Conservation (phyloP, 2,113 vertebrate genomes). For the Forbesichthys agassizii region DNA sequence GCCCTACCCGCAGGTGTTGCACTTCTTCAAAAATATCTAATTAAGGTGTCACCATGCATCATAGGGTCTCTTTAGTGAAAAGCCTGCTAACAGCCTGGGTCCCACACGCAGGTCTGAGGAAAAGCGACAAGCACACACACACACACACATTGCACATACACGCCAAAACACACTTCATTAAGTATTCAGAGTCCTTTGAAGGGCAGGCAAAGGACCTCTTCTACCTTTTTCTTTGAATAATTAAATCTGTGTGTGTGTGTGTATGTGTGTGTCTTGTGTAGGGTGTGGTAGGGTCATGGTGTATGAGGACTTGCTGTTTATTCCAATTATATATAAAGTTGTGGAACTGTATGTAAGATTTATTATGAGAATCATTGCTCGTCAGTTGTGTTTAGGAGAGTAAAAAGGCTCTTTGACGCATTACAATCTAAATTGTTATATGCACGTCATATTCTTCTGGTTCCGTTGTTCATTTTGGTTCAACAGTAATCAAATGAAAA, state of each 20-base stretch:
- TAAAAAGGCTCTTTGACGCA: no score
- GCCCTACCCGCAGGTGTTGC: neutral
- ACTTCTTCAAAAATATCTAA: constrained; percentile 52
- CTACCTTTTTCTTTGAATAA: constrained; percentile 20
- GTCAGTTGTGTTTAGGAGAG: neutral
- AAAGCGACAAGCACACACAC: constrained; percentile 12
- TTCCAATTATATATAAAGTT: neutral
- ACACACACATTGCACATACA: constrained; percentile 9
- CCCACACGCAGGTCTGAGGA: constrained; percentile 2
- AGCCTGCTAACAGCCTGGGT: constrained; percentile 29
- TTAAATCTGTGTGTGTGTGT: constrained; percentile 3
- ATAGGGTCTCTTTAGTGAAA: constrained; percentile 48
- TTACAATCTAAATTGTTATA: no score
- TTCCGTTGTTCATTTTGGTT: neutral
- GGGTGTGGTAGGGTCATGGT: no score
- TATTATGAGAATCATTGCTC: neutral
- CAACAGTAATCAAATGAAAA: constrained; percentile 13
- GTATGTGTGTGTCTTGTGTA: neutral
- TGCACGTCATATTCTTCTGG: no score
- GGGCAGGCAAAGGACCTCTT: constrained; percentile 29
- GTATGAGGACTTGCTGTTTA: no score
- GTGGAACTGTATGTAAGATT: neutral
- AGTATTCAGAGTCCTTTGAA: constrained; percentile 47
- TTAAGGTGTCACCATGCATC: constrained; percentile 49
- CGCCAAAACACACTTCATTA: constrained; percentile 43